Conservation (phyloP, 2,888 invertebrate genomes). For the Drosophila nr. medialis region DNA sequence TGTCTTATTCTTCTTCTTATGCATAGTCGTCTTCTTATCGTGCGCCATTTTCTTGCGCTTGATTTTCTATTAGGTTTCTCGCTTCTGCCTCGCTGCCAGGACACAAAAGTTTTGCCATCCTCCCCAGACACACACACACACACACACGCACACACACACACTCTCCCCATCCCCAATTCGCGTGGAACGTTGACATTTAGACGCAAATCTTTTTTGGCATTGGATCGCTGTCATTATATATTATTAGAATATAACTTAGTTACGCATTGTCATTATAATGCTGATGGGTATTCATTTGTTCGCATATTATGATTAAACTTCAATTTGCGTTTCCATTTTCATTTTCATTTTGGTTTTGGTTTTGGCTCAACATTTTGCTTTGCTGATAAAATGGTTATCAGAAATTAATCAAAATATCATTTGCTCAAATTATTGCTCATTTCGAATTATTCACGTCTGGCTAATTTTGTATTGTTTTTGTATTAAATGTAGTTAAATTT, state of each 20-base stretch:
- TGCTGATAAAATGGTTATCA: neutral
- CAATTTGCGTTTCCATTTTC: constrained; percentile 28
- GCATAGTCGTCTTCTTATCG: constrained; percentile 53
- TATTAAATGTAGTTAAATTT: neutral
- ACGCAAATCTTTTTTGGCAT: constrained; percentile 37
- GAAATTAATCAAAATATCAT: neutral
- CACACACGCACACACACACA: neutral
- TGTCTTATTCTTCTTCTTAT: constrained; percentile 8
- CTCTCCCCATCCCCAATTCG: neutral
- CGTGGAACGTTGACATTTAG: constrained; percentile 3
- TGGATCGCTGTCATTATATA: constrained; percentile 31
- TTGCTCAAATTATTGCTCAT: neutral
- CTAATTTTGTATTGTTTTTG: neutral
- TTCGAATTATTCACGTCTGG: neutral
- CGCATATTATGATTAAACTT: constrained; percentile 11
- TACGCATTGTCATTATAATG: constrained; percentile 40
- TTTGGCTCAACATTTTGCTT: constrained; percentile 18
- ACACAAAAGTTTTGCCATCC: constrained; percentile 19
- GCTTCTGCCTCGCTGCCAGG: constrained; percentile 12
- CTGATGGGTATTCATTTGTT: constrained; percentile 42
- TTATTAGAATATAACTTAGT: constrained; percentile 23
- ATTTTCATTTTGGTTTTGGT: constrained; percentile 5
- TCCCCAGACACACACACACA: neutral
- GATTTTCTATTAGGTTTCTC: constrained; percentile 73
- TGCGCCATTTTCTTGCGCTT: constrained; percentile 72